A percentile compares a stretch with the other conserved stretches of the same genome.
phyloP scores from a whole-genome alignment of 2,797 vertebrate species.

The Poeciliopsis presidionis region DNA sequence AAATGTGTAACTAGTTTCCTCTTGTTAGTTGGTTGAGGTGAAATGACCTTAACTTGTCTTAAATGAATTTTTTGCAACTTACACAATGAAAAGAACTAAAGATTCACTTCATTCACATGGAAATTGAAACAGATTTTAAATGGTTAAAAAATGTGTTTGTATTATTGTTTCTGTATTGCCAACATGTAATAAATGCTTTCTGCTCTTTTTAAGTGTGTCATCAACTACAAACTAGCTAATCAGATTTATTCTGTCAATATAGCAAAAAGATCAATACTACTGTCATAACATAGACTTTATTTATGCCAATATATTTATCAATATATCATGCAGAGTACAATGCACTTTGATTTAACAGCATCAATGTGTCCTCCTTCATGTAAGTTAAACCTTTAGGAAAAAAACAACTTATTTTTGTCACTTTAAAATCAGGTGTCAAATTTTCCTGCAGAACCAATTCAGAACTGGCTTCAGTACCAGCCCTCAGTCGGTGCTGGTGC shows the following conservation, averaged over 20 bases:
- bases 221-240: not conserved
- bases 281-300: not conserved
- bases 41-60: not conserved
- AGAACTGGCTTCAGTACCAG: not conserved
- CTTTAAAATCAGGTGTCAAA: conserved; percentile 20
- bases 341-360: not conserved
- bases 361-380: not conserved
- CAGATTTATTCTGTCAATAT: not conserved
- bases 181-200: not conserved
- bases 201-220: not conserved
- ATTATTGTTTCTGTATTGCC: not conserved
- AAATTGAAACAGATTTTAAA: not conserved
- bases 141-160: not conserved
- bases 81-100: not conserved
- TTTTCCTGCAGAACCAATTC: not conserved
- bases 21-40: not conserved
- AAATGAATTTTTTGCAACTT: not conserved
- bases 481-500: not conserved
- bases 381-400: conserved; percentile 3
- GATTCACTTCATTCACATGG: not conserved
- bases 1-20: not conserved
- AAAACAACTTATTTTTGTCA: not conserved
- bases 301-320: not conserved
- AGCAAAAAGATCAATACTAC: not conserved
- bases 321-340: not conserved